A percentile compares a stretch with the other conserved stretches of the same genome.
Evolutionary conservation across 2,113 vertebrate genomes (phyloP).

Genomic region (Galeopterus variegatus): DNA sequence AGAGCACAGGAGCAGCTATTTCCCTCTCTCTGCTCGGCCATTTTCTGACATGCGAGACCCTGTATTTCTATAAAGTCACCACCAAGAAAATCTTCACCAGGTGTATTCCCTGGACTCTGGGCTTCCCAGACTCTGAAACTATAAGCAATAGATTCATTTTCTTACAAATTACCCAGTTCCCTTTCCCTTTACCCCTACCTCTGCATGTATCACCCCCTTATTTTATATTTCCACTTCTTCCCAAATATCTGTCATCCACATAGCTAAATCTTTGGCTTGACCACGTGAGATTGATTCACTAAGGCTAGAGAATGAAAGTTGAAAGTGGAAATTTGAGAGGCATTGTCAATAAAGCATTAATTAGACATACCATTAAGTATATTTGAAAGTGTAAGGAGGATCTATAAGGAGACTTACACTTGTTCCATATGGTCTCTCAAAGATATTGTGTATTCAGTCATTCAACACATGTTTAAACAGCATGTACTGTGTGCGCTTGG

Average conservation of each 20-base stretch:
- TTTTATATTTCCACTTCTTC: neutral
- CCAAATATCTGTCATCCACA: neutral
- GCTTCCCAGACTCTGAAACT: too few species aligned
- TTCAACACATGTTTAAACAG: neutral
- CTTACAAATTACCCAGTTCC: too few species aligned
- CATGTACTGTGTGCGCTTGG: neutral
- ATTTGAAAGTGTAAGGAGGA: slow-evolving; percentile 30
- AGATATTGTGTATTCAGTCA: neutral
- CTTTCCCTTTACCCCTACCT: too few species aligned
- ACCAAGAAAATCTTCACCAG: too few species aligned
- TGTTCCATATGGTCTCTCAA: neutral
- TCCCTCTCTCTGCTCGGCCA: too few species aligned
- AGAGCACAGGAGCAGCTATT: too few species aligned
- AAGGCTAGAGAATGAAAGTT: neutral
- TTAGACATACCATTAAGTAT: neutral
- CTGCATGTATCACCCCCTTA: neutral
- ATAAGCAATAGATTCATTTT: too few species aligned
- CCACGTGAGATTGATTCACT: neutral
- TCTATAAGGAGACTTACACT: slow-evolving; percentile 1
- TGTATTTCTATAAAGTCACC: too few species aligned
- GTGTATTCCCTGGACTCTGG: too few species aligned
- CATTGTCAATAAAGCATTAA: neutral
- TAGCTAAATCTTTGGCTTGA: neutral
- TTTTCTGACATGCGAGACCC: too few species aligned
- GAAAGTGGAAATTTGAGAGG: neutral